Evolutionary conservation across 2,113 vertebrate genomes (phyloP).

Genomic region (Triplophysa tibetana): DNA sequence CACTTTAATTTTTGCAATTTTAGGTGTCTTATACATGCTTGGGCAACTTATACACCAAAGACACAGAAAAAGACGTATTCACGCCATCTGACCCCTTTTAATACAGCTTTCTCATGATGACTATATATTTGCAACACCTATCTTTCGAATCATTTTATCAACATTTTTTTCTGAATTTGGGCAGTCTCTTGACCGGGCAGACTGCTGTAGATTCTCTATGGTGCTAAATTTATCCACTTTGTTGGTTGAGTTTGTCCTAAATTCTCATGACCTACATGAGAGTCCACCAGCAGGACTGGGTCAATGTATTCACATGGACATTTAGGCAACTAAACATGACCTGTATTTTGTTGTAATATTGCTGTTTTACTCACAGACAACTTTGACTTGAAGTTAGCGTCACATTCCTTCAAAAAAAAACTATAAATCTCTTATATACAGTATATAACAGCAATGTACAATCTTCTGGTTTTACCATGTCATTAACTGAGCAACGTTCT

Average conservation of each 20-base stretch:
- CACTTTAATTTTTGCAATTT: too few species aligned
- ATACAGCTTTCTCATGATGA: slow-evolving; percentile 1
- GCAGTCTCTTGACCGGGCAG: slow-evolving; percentile 11
- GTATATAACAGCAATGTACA: too few species aligned
- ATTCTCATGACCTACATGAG: slow-evolving; percentile 59
- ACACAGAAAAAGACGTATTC: too few species aligned
- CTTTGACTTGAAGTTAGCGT: background rate
- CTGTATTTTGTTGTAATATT: background rate
- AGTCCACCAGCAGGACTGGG: slow-evolving; percentile 48
- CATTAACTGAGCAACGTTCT: too few species aligned
- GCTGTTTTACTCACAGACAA: slow-evolving; percentile 19
- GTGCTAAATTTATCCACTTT: slow-evolving; percentile 42
- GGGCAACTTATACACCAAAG: too few species aligned
- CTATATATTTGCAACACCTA: background rate
- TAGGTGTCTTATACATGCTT: too few species aligned
- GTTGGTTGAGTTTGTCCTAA: slow-evolving; percentile 46
- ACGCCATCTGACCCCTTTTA: background rate
- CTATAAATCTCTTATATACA: background rate
- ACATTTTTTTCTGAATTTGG: slow-evolving; percentile 6
- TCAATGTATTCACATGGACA: slow-evolving; percentile 48
- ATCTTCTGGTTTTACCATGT: too few species aligned
- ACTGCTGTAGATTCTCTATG: slow-evolving; percentile 14
- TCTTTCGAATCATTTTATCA: slow-evolving; percentile 3
- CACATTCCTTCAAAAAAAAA: background rate
- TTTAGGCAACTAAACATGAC: slow-evolving; percentile 41